Evolutionary conservation across 1,140 invertebrate genomes (phyloP).

Genomic region (Drusus annulatus): DNA sequence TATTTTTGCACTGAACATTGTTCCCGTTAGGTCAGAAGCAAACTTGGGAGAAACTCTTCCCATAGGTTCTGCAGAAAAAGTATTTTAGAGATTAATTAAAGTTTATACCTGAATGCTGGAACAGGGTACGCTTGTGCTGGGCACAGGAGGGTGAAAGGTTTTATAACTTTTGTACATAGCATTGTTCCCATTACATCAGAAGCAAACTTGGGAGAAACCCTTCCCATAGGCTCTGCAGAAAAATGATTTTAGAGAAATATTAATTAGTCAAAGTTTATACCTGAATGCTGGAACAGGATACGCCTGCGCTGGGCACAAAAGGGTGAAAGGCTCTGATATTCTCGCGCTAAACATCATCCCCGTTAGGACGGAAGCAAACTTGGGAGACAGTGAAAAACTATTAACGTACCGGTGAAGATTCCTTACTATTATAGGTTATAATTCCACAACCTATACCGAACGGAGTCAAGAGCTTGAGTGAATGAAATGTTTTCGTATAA

Average conservation of each 20-base stretch:
- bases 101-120: conserved; percentile 72
- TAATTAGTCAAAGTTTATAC: conserved; percentile 61
- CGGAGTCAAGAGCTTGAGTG: conserved; percentile 57
- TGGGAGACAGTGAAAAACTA: conserved; percentile 62
- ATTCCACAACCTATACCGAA: too few species aligned
- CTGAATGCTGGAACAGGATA: conserved; percentile 76
- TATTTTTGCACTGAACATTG: conserved; percentile 74
- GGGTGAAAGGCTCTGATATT: conserved; percentile 61
- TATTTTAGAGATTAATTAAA: conserved; percentile 15
- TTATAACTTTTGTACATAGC: conserved; percentile 75
- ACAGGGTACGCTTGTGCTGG: conserved; percentile 79
- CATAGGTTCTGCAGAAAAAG: conserved; percentile 74
- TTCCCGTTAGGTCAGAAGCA: conserved; percentile 78
- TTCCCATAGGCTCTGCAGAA: conserved; percentile 76
- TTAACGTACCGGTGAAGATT: conserved; percentile 4
- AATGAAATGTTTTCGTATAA: conserved; percentile 55
- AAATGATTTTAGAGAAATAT: conserved; percentile 42
- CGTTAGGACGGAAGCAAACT: conserved; percentile 68
- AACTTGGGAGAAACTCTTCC: conserved; percentile 79
- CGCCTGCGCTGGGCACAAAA: conserved; percentile 78
- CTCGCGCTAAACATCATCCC: conserved; percentile 69
- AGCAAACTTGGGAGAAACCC: conserved; percentile 78
- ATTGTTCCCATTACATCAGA: conserved; percentile 78
- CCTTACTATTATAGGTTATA: not conserved
- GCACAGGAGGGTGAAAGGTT: conserved; percentile 80